Evolutionary conservation across 2,113 vertebrate genomes (phyloP), one percentile per base, ranked within the genome.

Genomic region (Falco punctatus): DNA sequence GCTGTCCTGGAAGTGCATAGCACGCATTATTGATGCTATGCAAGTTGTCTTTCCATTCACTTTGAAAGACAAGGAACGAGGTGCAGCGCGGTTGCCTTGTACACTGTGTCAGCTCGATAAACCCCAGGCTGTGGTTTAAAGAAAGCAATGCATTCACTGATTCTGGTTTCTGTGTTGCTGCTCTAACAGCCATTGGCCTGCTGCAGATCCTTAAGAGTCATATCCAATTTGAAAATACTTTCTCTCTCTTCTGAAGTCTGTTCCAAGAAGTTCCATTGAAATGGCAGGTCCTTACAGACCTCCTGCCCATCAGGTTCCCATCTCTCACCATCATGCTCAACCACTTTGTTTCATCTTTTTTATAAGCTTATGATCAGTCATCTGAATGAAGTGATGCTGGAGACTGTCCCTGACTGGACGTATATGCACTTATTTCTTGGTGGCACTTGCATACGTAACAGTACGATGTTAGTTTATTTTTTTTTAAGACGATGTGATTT

Each of bases 371-470:
- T 3, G 10, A 9, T 48, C 26, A 30, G 62, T 11, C 49, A 24
- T 9, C 32, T 42, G 5, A 32, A 55, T 2, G 6, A 51, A 28
- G 24, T 0, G 24, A 17, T 6, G 0, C 5, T 0, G 1, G 22
- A 24, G 20, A 7, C 48, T n/a, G n/a, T n/a, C 46, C 33, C 26
- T 11, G 52, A 0, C 13, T 7, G 35, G 48, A 16, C 30, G 0
- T 5, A 2, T 1, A 13, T 2, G 11, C n/a, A 0, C 22, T 38
- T n/a, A 4, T 65, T 61, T 28, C 40, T 61, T 6, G 40, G 8
- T 10, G 40, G 19, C 22, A 10, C 46, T 40, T 16, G 5, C 4
- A 2, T n/a, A 19, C 20, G 38, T 38, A 28, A 8, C 59, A 27
- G 4, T 7, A 28, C 33, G 32, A 7, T 2, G 30, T 7, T 40